Base-by-base conservation (phyloP, 1,140 invertebrate species). In the Magallana gigas region DNA sequence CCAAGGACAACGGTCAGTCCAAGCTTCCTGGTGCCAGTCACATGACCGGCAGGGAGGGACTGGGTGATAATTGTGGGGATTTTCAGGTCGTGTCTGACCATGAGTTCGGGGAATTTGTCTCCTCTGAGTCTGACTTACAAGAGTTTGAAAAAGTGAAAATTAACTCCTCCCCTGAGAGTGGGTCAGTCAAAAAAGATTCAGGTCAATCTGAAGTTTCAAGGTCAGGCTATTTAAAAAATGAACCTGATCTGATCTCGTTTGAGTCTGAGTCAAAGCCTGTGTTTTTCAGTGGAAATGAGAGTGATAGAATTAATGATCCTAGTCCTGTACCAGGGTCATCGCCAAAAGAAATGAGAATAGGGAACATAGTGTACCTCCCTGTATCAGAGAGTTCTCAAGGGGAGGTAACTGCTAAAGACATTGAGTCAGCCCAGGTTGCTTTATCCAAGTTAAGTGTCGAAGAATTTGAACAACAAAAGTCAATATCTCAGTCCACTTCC, bases 361-460 rank as follows among this genome's bases (percentile, higher is more conserved):
- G 90, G 0, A 92, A 89, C 68, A 91, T 92, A 83, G 87, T 91
- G 4, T 92, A 92, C 76, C 76, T 92, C 8, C 92, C 92, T 23
- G 86, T 92, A 12, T 87, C 88, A 48, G 88, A 91, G 81, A 90
- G 89, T 82, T 64, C 58, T 8, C 82, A 90, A 60, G 91, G 90
- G 11, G 58, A 91, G 60, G 84, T 91, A 68, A 88, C 90, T 57
- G 80, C 89, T 18, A 86, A 87, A 83, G 87, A 81, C 18, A 84
- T 89, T n/a, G 88, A 90, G 58, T 83, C 82, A n/a, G 84, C 87
- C 12, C 59, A 89, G 68, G 82, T 85, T 56, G 84, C 83, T 16
- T 56, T 90, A 12, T 87, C 86, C 11, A 88, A 87, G 84, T 82
- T 91, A 57, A 91, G 91, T 86, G 83, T 85, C 2, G 76, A 88